Conservation (phyloP, 2,888 invertebrate species). For the Podabrus alpinus region DNA sequence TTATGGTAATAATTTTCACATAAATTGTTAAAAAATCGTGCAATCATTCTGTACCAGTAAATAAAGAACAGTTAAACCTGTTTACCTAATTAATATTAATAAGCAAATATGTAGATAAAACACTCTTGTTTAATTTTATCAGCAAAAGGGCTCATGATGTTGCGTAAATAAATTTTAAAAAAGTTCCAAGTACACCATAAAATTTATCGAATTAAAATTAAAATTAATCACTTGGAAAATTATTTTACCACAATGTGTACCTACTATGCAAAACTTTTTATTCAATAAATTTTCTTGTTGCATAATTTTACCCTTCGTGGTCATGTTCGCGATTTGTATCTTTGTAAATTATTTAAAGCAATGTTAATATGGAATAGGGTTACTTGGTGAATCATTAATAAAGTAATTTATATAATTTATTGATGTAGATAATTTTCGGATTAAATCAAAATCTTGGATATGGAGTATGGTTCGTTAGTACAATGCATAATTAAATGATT, state of each 20-base stretch:
- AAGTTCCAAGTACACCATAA: background rate
- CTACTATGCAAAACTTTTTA: background rate
- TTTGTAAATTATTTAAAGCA: background rate
- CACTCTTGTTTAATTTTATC: background rate
- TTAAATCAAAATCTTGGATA: background rate
- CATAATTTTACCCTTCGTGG: background rate
- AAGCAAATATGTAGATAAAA: background rate
- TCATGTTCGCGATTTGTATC: background rate
- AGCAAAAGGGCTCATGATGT: background rate
- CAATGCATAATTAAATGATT: background rate
- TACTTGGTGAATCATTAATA: background rate
- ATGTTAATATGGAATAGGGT: background rate
- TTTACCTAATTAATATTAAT: background rate
- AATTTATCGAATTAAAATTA: background rate
- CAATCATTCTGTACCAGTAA: background rate
- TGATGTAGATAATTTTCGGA: background rate
- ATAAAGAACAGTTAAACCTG: background rate
- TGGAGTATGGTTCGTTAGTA: background rate
- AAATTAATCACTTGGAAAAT: background rate
- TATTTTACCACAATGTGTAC: background rate
- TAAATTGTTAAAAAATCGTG: background rate
- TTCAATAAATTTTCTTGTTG: background rate
- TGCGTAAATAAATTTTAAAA: background rate
- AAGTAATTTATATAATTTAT: background rate
- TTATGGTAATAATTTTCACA: background rate